These are phyloP conservation scores for Lethocerus indicus DNA, from an alignment of 1,140 invertebrate species.

Conservation along the genomic window DNA sequence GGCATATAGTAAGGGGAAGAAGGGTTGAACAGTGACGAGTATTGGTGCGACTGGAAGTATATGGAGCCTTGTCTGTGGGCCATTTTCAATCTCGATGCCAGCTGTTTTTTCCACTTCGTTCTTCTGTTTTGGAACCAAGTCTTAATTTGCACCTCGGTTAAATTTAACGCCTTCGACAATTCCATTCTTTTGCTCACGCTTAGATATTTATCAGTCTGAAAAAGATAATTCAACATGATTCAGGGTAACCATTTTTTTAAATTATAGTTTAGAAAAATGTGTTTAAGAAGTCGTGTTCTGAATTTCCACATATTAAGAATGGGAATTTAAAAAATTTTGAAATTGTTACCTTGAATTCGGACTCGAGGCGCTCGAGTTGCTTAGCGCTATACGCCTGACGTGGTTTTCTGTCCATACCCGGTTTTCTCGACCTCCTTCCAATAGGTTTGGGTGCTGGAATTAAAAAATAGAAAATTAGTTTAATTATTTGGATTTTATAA, in stretches of 20 bases:
- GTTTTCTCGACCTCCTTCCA: slow-evolving; percentile 59
- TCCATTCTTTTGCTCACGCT: slow-evolving; percentile 91
- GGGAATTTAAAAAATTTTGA: no score
- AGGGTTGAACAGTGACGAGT: no score
- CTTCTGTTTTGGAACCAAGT: slow-evolving; percentile 93
- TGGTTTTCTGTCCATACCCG: slow-evolving; percentile 79
- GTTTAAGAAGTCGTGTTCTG: no score
- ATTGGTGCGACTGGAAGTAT: no score
- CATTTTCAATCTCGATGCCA: slow-evolving; percentile 73
- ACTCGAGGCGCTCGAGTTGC: slow-evolving; percentile 75
- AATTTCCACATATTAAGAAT: no score
- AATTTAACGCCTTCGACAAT: slow-evolving; percentile 64
- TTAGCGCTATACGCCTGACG: slow-evolving; percentile 89
- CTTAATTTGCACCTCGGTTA: slow-evolving; percentile 94
- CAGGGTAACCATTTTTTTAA: no score
- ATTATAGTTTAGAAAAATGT: no score
- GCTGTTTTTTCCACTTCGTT: slow-evolving; percentile 93
- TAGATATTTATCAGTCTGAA: slow-evolving; percentile 77
- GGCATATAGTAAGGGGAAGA: no score
- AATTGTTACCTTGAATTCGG: slow-evolving; percentile 78
- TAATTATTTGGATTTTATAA: background rate
- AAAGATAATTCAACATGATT: slow-evolving; percentile 5
- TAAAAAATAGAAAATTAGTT: background rate
- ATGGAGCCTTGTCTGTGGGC: no score
- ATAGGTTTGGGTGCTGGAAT: slow-evolving; percentile 51